Percentiles rank a stretch among this genome's conserved stretches.
Conservation (phyloP, 2,797 vertebrate species). For the Threskiornis aethiopicus region DNA sequence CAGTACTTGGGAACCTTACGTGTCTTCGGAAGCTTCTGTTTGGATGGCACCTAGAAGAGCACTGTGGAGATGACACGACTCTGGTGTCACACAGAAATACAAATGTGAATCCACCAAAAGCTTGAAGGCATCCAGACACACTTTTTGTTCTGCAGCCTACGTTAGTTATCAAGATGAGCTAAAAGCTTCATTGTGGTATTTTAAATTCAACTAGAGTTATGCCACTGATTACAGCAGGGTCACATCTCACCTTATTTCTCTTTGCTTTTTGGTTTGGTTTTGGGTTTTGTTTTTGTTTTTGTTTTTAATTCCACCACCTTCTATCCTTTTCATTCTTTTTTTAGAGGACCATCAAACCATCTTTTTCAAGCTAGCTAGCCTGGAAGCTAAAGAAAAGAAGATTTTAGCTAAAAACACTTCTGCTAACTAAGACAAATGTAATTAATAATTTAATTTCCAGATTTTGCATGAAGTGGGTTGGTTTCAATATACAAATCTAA, state of each 20-base stretch:
- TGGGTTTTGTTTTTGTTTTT: background rate
- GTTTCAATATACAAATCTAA: background rate
- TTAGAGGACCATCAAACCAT: background rate
- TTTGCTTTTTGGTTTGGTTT: background rate
- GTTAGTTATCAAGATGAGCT: background rate
- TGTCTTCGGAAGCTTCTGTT: background rate
- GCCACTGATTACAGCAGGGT: background rate
- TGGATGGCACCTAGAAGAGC: background rate
- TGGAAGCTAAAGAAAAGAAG: background rate
- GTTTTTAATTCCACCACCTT: background rate
- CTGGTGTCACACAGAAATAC: background rate
- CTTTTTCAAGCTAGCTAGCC: background rate
- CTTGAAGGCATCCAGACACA: background rate
- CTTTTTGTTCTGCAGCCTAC: background rate
- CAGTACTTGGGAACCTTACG: background rate
- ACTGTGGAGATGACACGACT: background rate
- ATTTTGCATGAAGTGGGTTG: background rate
- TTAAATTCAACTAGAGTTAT: background rate
- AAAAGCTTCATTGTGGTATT: background rate
- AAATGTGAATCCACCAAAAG: background rate
- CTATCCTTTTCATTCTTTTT: background rate
- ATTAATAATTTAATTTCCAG: background rate
- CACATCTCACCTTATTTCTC: background rate
- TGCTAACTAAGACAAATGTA: background rate
- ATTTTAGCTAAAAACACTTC: background rate